A percentile compares a stretch with the other conserved stretches of the same genome.
phyloP scores from a whole-genome alignment of 2,797 vertebrate species.

The Helicolenus hilgendorfi region DNA sequence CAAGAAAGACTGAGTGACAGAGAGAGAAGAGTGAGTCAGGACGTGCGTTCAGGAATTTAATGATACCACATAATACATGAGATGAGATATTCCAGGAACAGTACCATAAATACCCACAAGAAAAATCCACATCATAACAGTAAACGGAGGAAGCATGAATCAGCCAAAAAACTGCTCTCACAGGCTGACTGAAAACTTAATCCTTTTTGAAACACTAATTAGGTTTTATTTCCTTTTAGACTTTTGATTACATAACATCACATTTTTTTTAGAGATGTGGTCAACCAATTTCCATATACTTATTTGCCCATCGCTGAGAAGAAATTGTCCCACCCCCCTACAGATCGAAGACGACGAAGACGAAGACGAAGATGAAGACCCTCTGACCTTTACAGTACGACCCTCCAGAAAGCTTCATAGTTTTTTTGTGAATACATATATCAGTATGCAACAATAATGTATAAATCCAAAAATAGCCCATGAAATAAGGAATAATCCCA shows the following conservation, averaged over 20 bases:
- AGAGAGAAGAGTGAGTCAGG: conserved; percentile 37
- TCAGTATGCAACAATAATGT: too few species aligned
- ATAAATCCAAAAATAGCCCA: too few species aligned
- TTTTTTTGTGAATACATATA: too few species aligned
- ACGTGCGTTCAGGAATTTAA: conserved; percentile 57
- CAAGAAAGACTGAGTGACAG: conserved; percentile 47
- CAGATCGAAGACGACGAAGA: too few species aligned
- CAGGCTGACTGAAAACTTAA: neutral
- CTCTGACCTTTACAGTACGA: too few species aligned
- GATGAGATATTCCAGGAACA: conserved; percentile 62
- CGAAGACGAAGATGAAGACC: too few species aligned
- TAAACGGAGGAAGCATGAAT: neutral
- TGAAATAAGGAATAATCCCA: too few species aligned
- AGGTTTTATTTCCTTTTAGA: neutral
- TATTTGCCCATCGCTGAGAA: neutral
- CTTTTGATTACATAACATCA: neutral
- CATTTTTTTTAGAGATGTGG: neutral
- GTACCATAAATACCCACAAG: conserved; percentile 16
- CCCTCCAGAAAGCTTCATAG: too few species aligned
- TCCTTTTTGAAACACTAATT: neutral
- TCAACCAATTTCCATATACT: neutral
- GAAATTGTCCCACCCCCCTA: too few species aligned
- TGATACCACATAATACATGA: conserved; percentile 59
- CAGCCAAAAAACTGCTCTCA: neutral
- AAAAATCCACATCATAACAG: conserved; percentile 34